Conservation (phyloP, 2,888 invertebrate species). For the Pheosia gnoma region DNA sequence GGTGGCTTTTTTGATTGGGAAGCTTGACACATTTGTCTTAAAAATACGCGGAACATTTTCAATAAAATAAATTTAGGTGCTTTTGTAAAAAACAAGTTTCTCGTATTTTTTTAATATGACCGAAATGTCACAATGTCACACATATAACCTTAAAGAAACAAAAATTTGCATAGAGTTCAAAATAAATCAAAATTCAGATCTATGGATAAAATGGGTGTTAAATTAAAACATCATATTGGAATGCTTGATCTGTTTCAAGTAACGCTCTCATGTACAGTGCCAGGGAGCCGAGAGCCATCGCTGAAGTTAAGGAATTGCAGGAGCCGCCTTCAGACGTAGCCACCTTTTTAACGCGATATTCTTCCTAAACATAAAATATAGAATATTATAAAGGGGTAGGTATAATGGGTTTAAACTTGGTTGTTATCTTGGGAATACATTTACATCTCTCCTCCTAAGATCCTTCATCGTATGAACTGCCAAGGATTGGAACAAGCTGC, state of each 20-base stretch:
- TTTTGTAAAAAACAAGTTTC: not conserved
- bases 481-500: too few relatives aligned
- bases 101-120: not conserved
- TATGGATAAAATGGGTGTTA: conserved; percentile 25
- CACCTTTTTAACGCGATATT: conserved; percentile 71
- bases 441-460: too few relatives aligned
- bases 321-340: conserved; percentile 70
- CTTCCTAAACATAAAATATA: conserved; percentile 54
- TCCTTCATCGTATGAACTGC: too few relatives aligned
- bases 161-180: not conserved
- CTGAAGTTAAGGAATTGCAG: conserved; percentile 75
- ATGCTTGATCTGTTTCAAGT: conserved; percentile 75
- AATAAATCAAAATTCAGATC: not conserved
- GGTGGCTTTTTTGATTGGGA: conserved; percentile 48
- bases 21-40: conserved; percentile 45
- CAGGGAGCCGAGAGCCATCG: conserved; percentile 73
- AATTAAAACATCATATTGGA: conserved; percentile 72
- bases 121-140: not conserved
- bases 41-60: conserved; percentile 48
- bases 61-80: not conserved
- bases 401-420: too few relatives aligned
- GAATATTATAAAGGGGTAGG: not conserved
- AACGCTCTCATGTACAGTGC: conserved; percentile 70
- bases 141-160: not conserved
- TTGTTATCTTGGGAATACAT: too few relatives aligned